phyloP scores from a whole-genome alignment of 1,140 invertebrate species.

The Brachionus koreanus region DNA sequence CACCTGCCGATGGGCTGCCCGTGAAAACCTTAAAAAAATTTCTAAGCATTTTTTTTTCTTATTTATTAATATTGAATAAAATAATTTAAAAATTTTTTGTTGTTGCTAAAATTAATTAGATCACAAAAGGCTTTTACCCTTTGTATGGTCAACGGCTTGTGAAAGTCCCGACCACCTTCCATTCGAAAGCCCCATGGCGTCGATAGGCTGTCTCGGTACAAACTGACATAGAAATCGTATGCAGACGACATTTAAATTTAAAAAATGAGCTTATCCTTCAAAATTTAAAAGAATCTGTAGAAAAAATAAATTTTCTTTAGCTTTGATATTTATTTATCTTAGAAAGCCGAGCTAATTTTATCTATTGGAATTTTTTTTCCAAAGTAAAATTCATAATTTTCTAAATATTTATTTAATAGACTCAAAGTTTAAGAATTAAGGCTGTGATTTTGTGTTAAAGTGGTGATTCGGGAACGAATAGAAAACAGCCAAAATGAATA shows the following conservation, averaged over 20 bases:
- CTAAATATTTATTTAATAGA: conserved; percentile 31
- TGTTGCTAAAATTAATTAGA: no score
- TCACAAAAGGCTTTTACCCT: conserved; percentile 66
- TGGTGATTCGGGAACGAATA: background rate
- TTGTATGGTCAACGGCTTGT: conserved; percentile 80
- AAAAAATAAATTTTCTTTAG: background rate
- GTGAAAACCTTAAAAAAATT: conserved; percentile 61
- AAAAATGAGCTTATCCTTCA: conserved; percentile 53
- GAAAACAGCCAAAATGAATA: background rate
- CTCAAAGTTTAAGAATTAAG: conserved; percentile 12
- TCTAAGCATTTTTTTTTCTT: background rate
- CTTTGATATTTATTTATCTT: conserved; percentile 17
- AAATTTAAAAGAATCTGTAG: background rate
- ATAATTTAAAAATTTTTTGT: no score
- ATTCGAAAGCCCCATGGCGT: conserved; percentile 85
- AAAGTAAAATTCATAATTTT: background rate
- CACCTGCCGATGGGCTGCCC: conserved; percentile 67
- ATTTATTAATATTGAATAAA: background rate
- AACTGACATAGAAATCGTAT: conserved; percentile 51
- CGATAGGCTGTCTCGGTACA: conserved; percentile 70
- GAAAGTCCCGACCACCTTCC: conserved; percentile 80
- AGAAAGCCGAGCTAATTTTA: conserved; percentile 9
- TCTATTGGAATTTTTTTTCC: background rate
- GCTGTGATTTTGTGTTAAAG: conserved; percentile 18
- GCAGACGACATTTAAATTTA: conserved; percentile 64